Evolutionary conservation across 2,888 invertebrate species (phyloP).

Genomic region (Sphecodes monilicornis): DNA sequence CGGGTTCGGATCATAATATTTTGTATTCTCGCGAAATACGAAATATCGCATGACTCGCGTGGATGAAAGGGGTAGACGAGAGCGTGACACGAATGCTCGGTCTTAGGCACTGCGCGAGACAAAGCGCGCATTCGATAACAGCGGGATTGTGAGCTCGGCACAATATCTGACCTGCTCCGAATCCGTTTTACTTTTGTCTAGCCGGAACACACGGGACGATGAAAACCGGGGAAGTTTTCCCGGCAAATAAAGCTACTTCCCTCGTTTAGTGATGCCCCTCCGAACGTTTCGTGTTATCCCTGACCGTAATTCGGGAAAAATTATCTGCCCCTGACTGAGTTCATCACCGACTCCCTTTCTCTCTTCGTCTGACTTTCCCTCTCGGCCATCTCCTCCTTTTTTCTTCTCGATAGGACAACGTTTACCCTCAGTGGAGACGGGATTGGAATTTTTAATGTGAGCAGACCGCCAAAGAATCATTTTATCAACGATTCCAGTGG

Average conservation of each 20-base stretch:
- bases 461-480: not conserved
- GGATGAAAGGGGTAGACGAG: not conserved
- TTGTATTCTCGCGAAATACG: not conserved
- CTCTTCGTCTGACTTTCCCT: not conserved
- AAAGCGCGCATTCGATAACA: constrained; percentile 3
- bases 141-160: not conserved
- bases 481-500: not conserved
- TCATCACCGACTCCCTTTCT: not conserved
- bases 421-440: not conserved
- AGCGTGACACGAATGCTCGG: constrained; percentile 17
- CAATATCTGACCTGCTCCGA: not conserved
- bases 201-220: not conserved
- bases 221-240: not conserved
- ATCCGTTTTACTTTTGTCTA: constrained; percentile 2
- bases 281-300: not conserved
- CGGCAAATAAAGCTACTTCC: constrained; percentile 22
- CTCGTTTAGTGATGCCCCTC: no score
- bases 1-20: constrained; percentile 3
- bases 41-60: not conserved
- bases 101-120: not conserved
- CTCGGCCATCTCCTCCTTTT: not conserved
- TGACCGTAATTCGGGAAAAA: constrained; percentile 28
- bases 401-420: not conserved
- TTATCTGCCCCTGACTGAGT: not conserved
- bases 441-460: constrained; percentile 6